Evolutionary conservation across 2,113 vertebrate species (phyloP).

Genomic region (Burhinus oedicnemus): DNA sequence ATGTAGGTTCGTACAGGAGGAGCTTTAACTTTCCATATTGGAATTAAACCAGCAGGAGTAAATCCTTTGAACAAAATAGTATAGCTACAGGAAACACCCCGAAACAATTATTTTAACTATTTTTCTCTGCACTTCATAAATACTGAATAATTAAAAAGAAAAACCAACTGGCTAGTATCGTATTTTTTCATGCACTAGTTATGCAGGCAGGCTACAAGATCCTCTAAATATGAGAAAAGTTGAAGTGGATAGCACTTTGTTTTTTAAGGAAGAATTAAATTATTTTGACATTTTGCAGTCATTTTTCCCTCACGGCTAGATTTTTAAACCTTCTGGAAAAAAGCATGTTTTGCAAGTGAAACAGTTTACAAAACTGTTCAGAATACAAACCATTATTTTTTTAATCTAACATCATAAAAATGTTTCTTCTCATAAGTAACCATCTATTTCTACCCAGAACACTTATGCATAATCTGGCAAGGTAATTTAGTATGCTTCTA

Average conservation of each 20-base stretch:
- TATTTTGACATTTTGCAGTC: constrained; percentile 54
- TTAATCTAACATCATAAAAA: background rate
- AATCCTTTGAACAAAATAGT: constrained; percentile 61
- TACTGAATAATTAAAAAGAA: constrained; percentile 69
- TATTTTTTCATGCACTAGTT: constrained; percentile 61
- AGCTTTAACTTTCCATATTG: constrained; percentile 65
- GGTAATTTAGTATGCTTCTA: background rate
- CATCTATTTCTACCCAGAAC: background rate
- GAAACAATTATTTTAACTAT: constrained; percentile 72
- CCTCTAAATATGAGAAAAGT: constrained; percentile 58
- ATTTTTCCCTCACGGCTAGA: constrained; percentile 42
- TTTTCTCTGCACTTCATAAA: constrained; percentile 72
- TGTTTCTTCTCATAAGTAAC: background rate
- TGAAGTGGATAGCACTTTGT: constrained; percentile 44
- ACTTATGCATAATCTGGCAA: background rate
- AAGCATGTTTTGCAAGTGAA: constrained; percentile 54
- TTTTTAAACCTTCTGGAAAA: constrained; percentile 62
- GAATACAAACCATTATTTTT: constrained; percentile 45
- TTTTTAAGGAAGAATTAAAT: constrained; percentile 61
- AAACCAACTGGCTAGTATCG: constrained; percentile 49
- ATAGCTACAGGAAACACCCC: constrained; percentile 60
- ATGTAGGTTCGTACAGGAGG: constrained; percentile 50
- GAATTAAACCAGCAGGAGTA: constrained; percentile 50
- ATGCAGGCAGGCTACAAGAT: constrained; percentile 59
- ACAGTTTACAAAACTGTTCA: constrained; percentile 56